These are phyloP conservation scores for Lasius fuliginosus DNA, from an alignment of 2,888 invertebrate species.

Conservation along the genomic window DNA sequence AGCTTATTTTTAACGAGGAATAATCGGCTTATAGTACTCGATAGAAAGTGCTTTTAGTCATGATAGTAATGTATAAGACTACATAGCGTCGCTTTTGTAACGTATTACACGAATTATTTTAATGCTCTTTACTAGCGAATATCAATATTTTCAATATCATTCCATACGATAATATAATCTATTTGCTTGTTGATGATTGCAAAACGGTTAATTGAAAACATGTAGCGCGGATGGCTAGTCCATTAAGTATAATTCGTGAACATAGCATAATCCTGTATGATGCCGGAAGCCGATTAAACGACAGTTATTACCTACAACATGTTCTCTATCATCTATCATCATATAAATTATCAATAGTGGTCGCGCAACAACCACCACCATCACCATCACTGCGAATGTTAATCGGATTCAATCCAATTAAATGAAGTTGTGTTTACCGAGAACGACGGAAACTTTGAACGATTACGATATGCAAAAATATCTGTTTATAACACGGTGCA, in stretches of 20 bases:
- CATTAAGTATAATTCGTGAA: conserved; percentile 52
- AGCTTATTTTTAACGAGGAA: conserved; percentile 10
- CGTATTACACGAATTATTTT: conserved; percentile 14
- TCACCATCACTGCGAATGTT: conserved; percentile 3
- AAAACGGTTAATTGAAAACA: conserved; percentile 45
- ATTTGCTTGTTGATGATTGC: conserved; percentile 7
- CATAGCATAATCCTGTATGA: conserved; percentile 38
- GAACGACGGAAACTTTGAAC: neutral
- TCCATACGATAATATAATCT: conserved; percentile 1
- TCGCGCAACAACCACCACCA: neutral
- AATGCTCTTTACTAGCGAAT: neutral
- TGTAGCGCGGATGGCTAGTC: conserved; percentile 38
- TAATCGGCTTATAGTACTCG: conserved; percentile 11
- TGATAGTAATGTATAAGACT: neutral
- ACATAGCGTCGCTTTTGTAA: neutral
- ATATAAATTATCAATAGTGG: conserved; percentile 24
- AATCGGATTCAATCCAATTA: conserved; percentile 29
- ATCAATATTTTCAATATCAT: neutral
- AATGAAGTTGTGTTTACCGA: conserved; percentile 27
- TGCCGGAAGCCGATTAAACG: conserved; percentile 53
- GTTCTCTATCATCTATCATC: conserved; percentile 52
- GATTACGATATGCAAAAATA: conserved; percentile 42
- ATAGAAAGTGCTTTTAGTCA: neutral
- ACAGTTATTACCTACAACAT: conserved; percentile 41
- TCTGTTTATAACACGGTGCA: conserved; percentile 23